phyloP scores from a whole-genome alignment of 2,797 vertebrate species.

The Apogon talboti region DNA sequence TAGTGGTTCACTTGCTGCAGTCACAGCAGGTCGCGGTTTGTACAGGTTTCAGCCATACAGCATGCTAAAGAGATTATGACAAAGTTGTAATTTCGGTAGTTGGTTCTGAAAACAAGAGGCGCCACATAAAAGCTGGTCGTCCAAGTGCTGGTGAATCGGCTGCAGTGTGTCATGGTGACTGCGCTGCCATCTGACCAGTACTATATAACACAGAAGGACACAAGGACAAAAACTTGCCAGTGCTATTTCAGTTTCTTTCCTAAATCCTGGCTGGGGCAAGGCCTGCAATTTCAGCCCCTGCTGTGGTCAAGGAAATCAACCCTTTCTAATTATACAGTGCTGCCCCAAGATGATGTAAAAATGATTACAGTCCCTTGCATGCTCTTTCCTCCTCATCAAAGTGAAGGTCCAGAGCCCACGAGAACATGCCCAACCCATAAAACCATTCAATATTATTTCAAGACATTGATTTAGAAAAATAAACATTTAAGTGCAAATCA shows the following conservation, averaged over 20 bases:
- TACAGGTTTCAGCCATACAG: slow-evolving; percentile 56
- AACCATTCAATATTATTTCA: slow-evolving; percentile 74
- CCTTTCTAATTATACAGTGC: slow-evolving; percentile 84
- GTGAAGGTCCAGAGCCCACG: slow-evolving; percentile 63
- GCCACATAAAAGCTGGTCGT: slow-evolving; percentile 79
- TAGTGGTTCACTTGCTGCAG: slow-evolving; percentile 34
- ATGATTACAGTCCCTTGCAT: slow-evolving; percentile 82
- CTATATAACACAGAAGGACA: slow-evolving; percentile 72
- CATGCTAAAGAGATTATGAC: slow-evolving; percentile 76
- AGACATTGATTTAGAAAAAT: slow-evolving; percentile 68
- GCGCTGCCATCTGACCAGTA: slow-evolving; percentile 73
- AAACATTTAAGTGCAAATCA: slow-evolving; percentile 58
- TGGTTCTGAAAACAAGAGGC: slow-evolving; percentile 74
- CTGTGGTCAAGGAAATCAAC: slow-evolving; percentile 83
- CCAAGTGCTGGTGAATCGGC: slow-evolving; percentile 63
- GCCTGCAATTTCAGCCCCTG: slow-evolving; percentile 83
- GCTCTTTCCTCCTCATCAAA: slow-evolving; percentile 79
- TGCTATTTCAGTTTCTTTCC: slow-evolving; percentile 80
- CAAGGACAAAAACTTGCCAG: slow-evolving; percentile 71
- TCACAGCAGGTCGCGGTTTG: slow-evolving; percentile 46
- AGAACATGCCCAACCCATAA: slow-evolving; percentile 69
- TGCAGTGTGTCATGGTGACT: slow-evolving; percentile 66
- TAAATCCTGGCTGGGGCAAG: slow-evolving; percentile 67
- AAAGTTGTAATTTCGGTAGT: slow-evolving; percentile 78
- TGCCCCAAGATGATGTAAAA: slow-evolving; percentile 79